Conservation (phyloP, 1,140 invertebrate species). For the Neuroterus valhalla region DNA sequence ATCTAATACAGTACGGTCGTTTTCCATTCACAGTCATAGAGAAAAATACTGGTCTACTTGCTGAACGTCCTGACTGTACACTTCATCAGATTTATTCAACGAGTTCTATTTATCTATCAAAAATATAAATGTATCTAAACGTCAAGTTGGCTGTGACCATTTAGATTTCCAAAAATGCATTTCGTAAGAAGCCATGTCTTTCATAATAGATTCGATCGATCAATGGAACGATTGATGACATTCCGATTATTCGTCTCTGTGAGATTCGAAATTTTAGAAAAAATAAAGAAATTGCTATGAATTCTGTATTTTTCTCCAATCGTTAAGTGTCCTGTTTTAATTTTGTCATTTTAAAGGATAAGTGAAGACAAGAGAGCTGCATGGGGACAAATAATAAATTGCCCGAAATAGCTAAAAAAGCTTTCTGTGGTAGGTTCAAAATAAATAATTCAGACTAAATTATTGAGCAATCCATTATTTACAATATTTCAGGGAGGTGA, state of each 20-base stretch:
- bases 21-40: too few relatives aligned
- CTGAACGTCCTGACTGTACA: neutral
- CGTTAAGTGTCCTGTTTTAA: too few relatives aligned
- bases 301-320: neutral
- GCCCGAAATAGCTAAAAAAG: too few relatives aligned
- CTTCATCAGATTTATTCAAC: neutral
- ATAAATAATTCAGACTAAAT: too few relatives aligned
- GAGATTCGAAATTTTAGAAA: conserved; percentile 23
- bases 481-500: too few relatives aligned
- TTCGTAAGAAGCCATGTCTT: conserved; percentile 16
- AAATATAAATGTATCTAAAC: conserved; percentile 1
- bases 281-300: conserved; percentile 12
- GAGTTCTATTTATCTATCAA: conserved; percentile 13
- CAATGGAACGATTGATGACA: conserved; percentile 2
- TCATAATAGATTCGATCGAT: conserved; percentile 14
- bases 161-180: conserved; percentile 30
- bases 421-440: too few relatives aligned
- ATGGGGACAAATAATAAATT: too few relatives aligned
- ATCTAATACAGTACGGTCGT: too few relatives aligned
- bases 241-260: conserved; percentile 23
- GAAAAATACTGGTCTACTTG: too few relatives aligned
- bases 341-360: too few relatives aligned
- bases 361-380: too few relatives aligned
- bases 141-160: conserved; percentile 24
- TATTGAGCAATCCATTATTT: too few relatives aligned